Conservation (phyloP, 2,113 vertebrate genomes). For the Gallinago media region DNA sequence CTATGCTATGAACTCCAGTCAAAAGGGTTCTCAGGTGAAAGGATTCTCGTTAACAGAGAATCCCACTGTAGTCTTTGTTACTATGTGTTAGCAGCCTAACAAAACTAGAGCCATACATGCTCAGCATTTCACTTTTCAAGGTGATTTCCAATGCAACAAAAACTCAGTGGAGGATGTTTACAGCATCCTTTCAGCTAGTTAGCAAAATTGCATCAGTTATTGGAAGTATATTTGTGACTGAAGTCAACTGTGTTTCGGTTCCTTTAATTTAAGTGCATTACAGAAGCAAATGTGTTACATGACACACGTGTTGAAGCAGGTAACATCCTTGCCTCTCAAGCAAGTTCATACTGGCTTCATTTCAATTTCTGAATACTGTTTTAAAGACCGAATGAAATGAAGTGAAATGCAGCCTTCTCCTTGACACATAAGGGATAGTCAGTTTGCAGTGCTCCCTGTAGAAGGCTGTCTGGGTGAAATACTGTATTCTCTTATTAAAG, state of each 20-base stretch:
- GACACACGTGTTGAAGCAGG: not conserved
- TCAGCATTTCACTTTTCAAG: not conserved
- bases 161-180: not conserved
- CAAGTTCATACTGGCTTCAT: not conserved
- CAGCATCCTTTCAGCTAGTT: not conserved
- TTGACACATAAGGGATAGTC: not conserved
- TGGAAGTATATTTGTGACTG: not conserved
- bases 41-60: not conserved
- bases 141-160: not conserved
- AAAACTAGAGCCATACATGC: not conserved
- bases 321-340: constrained; percentile 4
- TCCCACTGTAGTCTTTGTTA: not conserved
- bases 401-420: not conserved
- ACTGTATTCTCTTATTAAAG: not conserved
- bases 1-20: not conserved
- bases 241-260: not conserved
- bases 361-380: not conserved
- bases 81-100: not conserved
- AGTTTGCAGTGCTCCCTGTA: not conserved
- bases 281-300: not conserved
- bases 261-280: not conserved
- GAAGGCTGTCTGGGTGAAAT: not conserved
- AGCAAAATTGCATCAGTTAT: not conserved
- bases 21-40: not conserved
- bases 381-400: not conserved